phyloP scores from a whole-genome alignment of 1,140 invertebrate genomes.

The Meteorus sp. region DNA sequence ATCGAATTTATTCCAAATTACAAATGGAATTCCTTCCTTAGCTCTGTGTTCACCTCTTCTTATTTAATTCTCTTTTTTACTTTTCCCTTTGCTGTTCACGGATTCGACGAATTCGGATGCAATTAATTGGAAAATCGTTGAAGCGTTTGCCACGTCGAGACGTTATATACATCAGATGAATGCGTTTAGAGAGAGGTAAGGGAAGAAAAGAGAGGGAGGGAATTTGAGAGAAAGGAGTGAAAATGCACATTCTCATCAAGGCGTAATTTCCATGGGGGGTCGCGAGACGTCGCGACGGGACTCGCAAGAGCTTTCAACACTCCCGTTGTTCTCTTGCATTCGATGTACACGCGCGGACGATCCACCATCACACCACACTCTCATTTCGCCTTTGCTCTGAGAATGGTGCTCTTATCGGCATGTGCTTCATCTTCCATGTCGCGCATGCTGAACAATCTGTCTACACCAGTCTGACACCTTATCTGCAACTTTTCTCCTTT shows the following conservation, averaged over 20 bases:
- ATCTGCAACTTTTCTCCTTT: background rate
- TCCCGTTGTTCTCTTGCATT: slow-evolving; percentile 17
- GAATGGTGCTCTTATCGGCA: slow-evolving; percentile 41
- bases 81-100: background rate
- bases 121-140: background rate
- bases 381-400: no score
- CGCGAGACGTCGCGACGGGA: slow-evolving; percentile 1
- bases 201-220: background rate
- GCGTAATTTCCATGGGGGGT: slow-evolving; percentile 19
- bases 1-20: no score
- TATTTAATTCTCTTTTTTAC: background rate
- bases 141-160: background rate
- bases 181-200: no score
- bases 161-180: background rate
- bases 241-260: slow-evolving; percentile 2
- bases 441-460: no score
- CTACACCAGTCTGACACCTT: background rate
- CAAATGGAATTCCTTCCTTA: no score
- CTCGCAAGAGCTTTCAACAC: no score
- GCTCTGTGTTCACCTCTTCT: no score
- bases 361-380: background rate
- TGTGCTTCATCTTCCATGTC: slow-evolving; percentile 8
- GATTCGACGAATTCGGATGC: background rate
- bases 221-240: background rate
- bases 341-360: no score